Conservation (phyloP, 2,797 vertebrate genomes). For the Gymnothorax javanicus region DNA sequence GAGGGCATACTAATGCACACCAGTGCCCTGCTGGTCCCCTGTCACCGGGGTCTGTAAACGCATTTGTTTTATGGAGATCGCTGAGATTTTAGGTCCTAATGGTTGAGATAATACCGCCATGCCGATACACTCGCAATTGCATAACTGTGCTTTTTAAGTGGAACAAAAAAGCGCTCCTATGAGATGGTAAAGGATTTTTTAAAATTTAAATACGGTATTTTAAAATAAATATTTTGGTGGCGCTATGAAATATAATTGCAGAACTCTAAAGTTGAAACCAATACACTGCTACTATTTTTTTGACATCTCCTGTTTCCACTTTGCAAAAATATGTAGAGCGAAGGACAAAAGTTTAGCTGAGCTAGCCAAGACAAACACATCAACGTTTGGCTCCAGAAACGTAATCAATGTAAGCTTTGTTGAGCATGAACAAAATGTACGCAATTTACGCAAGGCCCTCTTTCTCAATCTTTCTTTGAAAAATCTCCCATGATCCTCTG, state of each 20-base stretch:
- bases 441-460: slow-evolving; percentile 29
- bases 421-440: slow-evolving; percentile 47
- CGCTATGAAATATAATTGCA: slow-evolving; percentile 78
- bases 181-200: slow-evolving; percentile 80
- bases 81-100: slow-evolving; percentile 49
- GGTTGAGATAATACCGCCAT: slow-evolving; percentile 61
- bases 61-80: slow-evolving; percentile 55
- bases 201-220: slow-evolving; percentile 80
- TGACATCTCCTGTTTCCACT: slow-evolving; percentile 78
- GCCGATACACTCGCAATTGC: slow-evolving; percentile 70
- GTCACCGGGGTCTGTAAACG: slow-evolving; percentile 70
- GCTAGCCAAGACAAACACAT: slow-evolving; percentile 78
- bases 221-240: slow-evolving; percentile 71
- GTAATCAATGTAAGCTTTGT: slow-evolving; percentile 73
- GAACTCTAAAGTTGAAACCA: slow-evolving; percentile 71
- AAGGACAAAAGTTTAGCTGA: slow-evolving; percentile 71
- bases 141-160: slow-evolving; percentile 74
- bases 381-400: slow-evolving; percentile 65
- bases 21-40: slow-evolving; percentile 66
- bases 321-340: slow-evolving; percentile 74
- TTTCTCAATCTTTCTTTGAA: background rate
- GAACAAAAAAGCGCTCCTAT: slow-evolving; percentile 77
- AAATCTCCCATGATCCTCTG: slow-evolving; percentile 3
- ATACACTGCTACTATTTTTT: slow-evolving; percentile 69
- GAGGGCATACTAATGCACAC: slow-evolving; percentile 72